Base-by-base conservation (phyloP, 2,888 invertebrate genomes). In the Phragmatobia fuliginosa region DNA sequence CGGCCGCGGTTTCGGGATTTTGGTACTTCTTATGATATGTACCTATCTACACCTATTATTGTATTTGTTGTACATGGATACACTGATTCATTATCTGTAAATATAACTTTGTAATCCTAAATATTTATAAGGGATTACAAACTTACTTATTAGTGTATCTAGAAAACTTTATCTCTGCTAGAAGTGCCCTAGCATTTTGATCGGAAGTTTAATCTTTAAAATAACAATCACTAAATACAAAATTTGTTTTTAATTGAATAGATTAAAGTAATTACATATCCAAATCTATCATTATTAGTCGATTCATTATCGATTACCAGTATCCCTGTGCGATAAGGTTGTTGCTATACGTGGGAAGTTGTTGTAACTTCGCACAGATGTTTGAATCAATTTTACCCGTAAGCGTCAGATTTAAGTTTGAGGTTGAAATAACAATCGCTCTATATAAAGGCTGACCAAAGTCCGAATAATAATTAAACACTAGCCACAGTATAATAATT, bases 301-400 rank as follows among this genome's bases (percentile, higher is more conserved):
- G 21, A 45, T 45, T 45, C 7, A 14, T 7, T 45, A 68, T 68
- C 68, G 49, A 49, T 64, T 41, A 38, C 21, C 28, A 49, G 32
- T 49, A 11, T 32, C 4, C 33, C 16, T n/a, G 45, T 16, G n/a
- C 28, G 41, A 28, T 33, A 25, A 31, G n/a, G n/a, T 49, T 65
- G 52, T 65, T 52, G 52, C 49, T 56, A 52, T 25, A 11, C 49
- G n/a, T 64, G 60, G 68, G 64, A 69, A 69, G 65, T 64, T 60
- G n/a, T n/a, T n/a, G n/a, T n/a, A n/a, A n/a, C n/a, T n/a, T n/a
- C n/a, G n/a, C n/a, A 69, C 60, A 3, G 36, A 6, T 65, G 68
- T 38, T 65, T 69, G 68, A 60, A 69, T 65, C 65, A 69, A 65
- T 69, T 65, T 61, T 49, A 63, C 28, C n/a, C 28, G 28, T 31